Evolutionary conservation across 2,888 invertebrate species (phyloP).

Genomic region (Heteropelma amictum): DNA sequence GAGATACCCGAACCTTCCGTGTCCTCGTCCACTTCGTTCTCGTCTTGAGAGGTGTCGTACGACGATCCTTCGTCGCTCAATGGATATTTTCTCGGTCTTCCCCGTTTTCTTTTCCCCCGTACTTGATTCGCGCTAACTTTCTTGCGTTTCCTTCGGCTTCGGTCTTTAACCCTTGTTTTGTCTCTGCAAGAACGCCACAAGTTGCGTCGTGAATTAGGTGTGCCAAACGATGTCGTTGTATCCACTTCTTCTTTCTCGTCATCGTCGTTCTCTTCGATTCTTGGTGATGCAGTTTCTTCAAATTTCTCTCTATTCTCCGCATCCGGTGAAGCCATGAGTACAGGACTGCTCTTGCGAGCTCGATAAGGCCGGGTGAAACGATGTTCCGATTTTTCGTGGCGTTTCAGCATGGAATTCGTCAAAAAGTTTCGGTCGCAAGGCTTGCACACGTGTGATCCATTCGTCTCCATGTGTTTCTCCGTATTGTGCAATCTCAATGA

Average conservation of each 20-base stretch:
- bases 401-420: slow-evolving; percentile 58
- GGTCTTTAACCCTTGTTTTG: not conserved
- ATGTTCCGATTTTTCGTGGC: slow-evolving; percentile 50
- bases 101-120: slow-evolving; percentile 4
- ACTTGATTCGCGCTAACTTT: not conserved
- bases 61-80: not conserved
- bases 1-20: not conserved
- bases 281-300: no score
- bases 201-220: not conserved
- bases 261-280: no score
- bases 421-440: slow-evolving; percentile 60
- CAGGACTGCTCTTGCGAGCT: slow-evolving; percentile 6
- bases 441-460: slow-evolving; percentile 52
- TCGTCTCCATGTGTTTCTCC: slow-evolving; percentile 56
- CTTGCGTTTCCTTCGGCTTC: not conserved
- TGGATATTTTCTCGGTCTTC: slow-evolving; percentile 8
- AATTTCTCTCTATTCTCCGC: not conserved
- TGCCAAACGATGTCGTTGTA: not conserved
- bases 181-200: not conserved
- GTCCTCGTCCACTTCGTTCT: not conserved
- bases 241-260: not conserved
- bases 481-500: slow-evolving; percentile 58
- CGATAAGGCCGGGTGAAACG: slow-evolving; percentile 1
- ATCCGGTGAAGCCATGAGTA: not conserved
- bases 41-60: not conserved